These are phyloP conservation scores for Camponotus pennsylvanicus DNA, from an alignment of 1,140 invertebrate genomes.

Conservation along the genomic window DNA sequence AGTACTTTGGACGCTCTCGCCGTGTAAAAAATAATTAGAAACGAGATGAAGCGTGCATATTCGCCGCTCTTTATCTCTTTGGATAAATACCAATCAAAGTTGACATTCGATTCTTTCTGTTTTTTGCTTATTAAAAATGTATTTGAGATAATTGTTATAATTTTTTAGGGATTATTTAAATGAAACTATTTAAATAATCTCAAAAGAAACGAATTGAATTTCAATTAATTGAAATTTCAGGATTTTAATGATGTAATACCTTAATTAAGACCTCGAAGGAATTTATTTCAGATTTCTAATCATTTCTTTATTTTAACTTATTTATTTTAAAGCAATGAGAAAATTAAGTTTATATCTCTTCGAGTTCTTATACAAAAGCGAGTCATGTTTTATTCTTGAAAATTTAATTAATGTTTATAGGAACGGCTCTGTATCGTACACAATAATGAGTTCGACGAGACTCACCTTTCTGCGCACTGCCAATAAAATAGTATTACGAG, in stretches of 20 bases:
- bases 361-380: background rate
- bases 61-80: background rate
- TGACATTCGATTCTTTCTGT: constrained; percentile 16
- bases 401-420: constrained; percentile 40
- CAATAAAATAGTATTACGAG: constrained; percentile 57
- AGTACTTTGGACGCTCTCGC: constrained; percentile 19
- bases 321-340: constrained; percentile 2
- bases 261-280: background rate
- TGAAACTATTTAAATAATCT: constrained; percentile 3
- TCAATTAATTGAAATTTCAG: constrained; percentile 16
- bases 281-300: background rate
- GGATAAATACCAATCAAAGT: constrained; percentile 9
- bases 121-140: constrained; percentile 26
- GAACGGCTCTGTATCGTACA: constrained; percentile 1
- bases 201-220: constrained; percentile 16
- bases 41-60: background rate
- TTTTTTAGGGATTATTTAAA: too few relatives aligned
- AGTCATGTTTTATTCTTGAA: background rate
- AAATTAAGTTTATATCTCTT: background rate
- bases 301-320: background rate
- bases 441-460: constrained; percentile 33
- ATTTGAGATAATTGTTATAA: background rate
- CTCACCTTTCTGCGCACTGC: constrained; percentile 40
- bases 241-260: background rate
- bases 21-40: constrained; percentile 34